Percentiles rank a stretch among this genome's conserved stretches.
Evolutionary conservation across 2,888 invertebrate genomes (phyloP).

Genomic region (Piscicola geometra): DNA sequence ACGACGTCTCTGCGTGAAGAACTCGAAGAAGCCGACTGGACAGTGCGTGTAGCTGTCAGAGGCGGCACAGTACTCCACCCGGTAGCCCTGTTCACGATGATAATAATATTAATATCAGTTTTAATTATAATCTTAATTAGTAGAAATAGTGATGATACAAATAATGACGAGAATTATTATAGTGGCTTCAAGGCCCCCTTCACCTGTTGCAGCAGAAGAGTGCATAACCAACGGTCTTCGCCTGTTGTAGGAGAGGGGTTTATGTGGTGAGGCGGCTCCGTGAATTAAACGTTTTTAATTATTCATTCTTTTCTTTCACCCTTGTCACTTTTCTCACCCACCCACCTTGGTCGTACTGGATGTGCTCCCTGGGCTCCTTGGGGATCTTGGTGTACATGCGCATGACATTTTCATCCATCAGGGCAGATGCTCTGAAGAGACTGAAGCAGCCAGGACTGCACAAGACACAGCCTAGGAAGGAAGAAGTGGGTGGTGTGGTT

Average conservation of each 20-base stretch:
- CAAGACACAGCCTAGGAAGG: slow-evolving; percentile 46
- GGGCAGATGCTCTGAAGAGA: slow-evolving; percentile 48
- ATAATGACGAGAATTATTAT: no score
- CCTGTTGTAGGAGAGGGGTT: slow-evolving; percentile 58
- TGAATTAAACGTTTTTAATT: not conserved
- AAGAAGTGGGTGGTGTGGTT: not conserved
- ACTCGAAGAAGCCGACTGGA: slow-evolving; percentile 54
- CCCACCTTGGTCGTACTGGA: slow-evolving; percentile 51
- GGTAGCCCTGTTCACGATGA: no score
- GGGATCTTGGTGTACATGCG: slow-evolving; percentile 46
- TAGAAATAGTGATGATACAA: no score
- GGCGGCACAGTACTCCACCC: slow-evolving; percentile 54
- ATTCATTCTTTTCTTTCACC: not conserved
- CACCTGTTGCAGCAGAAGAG: slow-evolving; percentile 86
- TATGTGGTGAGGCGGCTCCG: no score
- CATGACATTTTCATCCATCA: slow-evolving; percentile 50
- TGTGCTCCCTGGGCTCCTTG: slow-evolving; percentile 45
- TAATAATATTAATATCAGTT: no score
- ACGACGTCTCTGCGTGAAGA: slow-evolving; percentile 53
- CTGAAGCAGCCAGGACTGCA: slow-evolving; percentile 50
- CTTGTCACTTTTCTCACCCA: not conserved
- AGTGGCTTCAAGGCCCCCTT: no score
- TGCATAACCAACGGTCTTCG: slow-evolving; percentile 98
- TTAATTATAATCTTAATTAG: no score
- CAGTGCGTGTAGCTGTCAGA: slow-evolving; percentile 53